Evolutionary conservation across 1,140 invertebrate genomes (phyloP).

Genomic region (Trachelipus rathkii): DNA sequence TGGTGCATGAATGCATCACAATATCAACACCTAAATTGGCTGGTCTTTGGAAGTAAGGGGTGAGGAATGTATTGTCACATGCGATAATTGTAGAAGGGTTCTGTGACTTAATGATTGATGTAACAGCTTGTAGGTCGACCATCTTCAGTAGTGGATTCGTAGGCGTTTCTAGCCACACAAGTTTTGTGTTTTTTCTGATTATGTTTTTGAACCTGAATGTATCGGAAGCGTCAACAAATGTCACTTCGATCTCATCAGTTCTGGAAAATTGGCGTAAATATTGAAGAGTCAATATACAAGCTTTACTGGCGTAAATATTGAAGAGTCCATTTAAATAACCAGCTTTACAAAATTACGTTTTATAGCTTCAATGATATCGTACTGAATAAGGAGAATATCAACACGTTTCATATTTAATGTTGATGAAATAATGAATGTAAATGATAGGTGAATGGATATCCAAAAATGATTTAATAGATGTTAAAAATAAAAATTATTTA

Average conservation of each 20-base stretch:
- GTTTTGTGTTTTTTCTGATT: neutral
- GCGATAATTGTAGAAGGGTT: conserved; percentile 64
- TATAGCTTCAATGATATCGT: too few relatives aligned
- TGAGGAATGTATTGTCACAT: conserved; percentile 96
- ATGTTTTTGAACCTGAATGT: neutral
- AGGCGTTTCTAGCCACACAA: conserved; percentile 90
- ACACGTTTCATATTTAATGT: too few relatives aligned
- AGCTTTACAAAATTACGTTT: too few relatives aligned
- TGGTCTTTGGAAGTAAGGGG: conserved; percentile 85
- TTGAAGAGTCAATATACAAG: too few relatives aligned
- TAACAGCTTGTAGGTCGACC: conserved; percentile 75
- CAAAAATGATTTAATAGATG: too few relatives aligned
- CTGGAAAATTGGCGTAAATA: conserved; percentile 25
- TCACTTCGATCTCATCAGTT: conserved; percentile 47
- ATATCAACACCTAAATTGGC: conserved; percentile 86
- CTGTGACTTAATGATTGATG: conserved; percentile 58
- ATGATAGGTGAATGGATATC: too few relatives aligned
- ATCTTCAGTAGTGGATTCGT: conserved; percentile 95
- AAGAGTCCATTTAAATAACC: too few relatives aligned
- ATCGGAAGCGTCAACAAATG: neutral
- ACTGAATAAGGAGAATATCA: too few relatives aligned
- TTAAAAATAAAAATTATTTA: too few relatives aligned
- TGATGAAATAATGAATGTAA: too few relatives aligned
- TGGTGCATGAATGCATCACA: conserved; percentile 86
- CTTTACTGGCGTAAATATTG: too few relatives aligned